phyloP scores from a whole-genome alignment of 1,140 invertebrate genomes.

The Temnothorax curvispinosus region DNA sequence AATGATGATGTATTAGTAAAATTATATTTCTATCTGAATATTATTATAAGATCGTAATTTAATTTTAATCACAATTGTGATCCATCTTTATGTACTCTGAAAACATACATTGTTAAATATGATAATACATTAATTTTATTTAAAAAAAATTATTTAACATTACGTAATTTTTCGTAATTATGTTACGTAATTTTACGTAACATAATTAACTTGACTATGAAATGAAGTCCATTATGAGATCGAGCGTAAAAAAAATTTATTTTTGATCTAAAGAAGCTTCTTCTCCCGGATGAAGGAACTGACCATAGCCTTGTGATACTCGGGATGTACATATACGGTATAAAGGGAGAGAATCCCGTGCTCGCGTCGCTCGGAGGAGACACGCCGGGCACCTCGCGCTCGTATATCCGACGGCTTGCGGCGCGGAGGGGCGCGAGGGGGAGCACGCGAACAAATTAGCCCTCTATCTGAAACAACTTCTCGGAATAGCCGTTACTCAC shows the following conservation, averaged over 20 bases:
- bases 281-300: constrained; percentile 11
- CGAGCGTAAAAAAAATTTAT: neutral
- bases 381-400: constrained; percentile 54
- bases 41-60: neutral
- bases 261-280: neutral
- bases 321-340: neutral
- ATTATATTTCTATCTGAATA: neutral
- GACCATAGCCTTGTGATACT: neutral
- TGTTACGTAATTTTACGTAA: too few relatives aligned
- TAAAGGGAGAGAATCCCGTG: constrained; percentile 46
- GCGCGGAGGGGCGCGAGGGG: constrained; percentile 28
- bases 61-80: neutral
- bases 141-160: too few relatives aligned
- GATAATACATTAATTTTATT: too few relatives aligned
- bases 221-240: neutral
- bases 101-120: too few relatives aligned
- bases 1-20: neutral
- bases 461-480: constrained; percentile 85
- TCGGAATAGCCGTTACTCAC: constrained; percentile 85
- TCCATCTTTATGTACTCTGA: neutral
- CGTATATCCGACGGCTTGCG: constrained; percentile 56
- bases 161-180: neutral
- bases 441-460: constrained; percentile 83
- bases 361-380: constrained; percentile 29
- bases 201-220: neutral